Base-by-base conservation (phyloP, 2,888 invertebrate species). In the Diachrysia chrysitis region DNA sequence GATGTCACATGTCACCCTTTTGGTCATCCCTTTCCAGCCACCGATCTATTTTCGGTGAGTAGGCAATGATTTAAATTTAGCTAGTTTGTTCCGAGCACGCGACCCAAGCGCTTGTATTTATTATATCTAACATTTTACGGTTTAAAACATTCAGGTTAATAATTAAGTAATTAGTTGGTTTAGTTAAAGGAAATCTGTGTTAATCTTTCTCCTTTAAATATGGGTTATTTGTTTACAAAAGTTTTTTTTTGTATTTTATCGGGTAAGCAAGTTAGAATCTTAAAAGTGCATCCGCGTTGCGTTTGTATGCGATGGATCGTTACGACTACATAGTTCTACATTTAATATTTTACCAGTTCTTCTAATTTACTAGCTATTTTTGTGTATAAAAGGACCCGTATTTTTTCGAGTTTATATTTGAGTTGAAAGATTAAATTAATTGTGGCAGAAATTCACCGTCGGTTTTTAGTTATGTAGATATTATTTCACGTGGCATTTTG, bases 61-160 rank as follows among this genome's bases (percentile, higher is more conserved):
- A 57, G 61, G 63, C 61, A 70, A 79, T 66, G 61, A 73, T 69
- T 63, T 80, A 80, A 81, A 82, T 81, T 82, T 82, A 74, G 78
- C 65, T 63, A 67, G 66, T 74, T 56, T n/a, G 63, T 66, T 63
- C 25, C 63, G 71, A 76, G 75, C n/a, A 55, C 66, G 79, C 79
- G 71, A 58, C 53, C 19, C 25, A 62, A 78, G 19, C 58, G 62
- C 69, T 42, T 57, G 69, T 54, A 37, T 42, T 21, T 42, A 9
- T 61, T 61, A 62, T 46, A 46, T n/a, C n/a, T 57, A 62, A 60
- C 60, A 58, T 21, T 42, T 21, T 32, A 17, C 74, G 56, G 69
- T 62, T 74, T 59, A 57, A 62, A 69, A 74, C 56, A n/a, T 42
- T 42, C 6, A 37, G 67, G 63, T 58, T 69, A 2, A 23, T 25